Evolutionary conservation across 2,797 vertebrate genomes (phyloP).

Genomic region (Chlorospingus flavigularis): DNA sequence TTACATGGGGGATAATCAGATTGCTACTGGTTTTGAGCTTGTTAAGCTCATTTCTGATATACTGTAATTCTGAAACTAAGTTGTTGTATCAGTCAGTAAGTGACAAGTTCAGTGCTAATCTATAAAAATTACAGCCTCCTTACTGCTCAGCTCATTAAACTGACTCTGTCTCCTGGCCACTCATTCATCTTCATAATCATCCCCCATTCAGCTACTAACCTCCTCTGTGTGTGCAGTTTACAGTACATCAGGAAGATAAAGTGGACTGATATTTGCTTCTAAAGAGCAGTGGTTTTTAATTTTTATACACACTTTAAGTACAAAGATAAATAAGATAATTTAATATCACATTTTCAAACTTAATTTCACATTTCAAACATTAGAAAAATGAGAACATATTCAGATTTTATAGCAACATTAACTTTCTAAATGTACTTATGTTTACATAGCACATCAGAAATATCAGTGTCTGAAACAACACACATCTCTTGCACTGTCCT

Average conservation of each 20-base stretch:
- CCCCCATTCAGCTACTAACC: constrained; percentile 56
- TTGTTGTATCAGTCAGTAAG: constrained; percentile 66
- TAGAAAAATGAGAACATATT: neutral
- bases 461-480: neutral
- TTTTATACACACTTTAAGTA: constrained; percentile 41
- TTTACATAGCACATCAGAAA: neutral
- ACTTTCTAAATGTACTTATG: neutral
- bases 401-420: neutral
- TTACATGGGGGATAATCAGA: constrained; percentile 28
- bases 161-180: constrained; percentile 62
- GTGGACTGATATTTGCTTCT: constrained; percentile 64
- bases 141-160: constrained; percentile 69
- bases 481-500: neutral
- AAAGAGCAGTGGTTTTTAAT: constrained; percentile 70
- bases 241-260: constrained; percentile 68
- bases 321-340: constrained; percentile 71
- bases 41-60: constrained; percentile 52
- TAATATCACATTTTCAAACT: neutral
- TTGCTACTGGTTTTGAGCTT: constrained; percentile 33
- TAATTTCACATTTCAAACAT: neutral
- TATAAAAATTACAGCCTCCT: constrained; percentile 73
- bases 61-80: constrained; percentile 72
- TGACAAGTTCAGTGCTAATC: constrained; percentile 74
- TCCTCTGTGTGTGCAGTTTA: constrained; percentile 58
- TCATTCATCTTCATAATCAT: constrained; percentile 72